phyloP scores from a whole-genome alignment of 2,797 vertebrate species.

The Pteropus rufus region DNA sequence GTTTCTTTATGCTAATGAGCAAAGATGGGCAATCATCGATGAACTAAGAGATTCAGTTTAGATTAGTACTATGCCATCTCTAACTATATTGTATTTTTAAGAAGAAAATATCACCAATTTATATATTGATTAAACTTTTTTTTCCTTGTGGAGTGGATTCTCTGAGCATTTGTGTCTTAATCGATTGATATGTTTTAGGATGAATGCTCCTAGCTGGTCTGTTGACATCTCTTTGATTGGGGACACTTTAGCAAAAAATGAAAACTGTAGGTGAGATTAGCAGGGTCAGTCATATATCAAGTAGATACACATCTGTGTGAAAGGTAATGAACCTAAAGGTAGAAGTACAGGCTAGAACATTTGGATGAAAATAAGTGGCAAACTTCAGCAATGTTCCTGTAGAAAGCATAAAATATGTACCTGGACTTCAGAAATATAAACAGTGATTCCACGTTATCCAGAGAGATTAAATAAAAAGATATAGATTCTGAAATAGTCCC shows the following conservation, averaged over 20 bases:
- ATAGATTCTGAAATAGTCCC: neutral
- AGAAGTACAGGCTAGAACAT: neutral
- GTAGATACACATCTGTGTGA: neutral
- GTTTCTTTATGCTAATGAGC: constrained; percentile 30
- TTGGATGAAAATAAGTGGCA: neutral
- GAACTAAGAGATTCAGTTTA: neutral
- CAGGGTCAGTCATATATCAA: constrained; percentile 3
- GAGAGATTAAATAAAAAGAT: neutral
- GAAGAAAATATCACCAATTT: neutral
- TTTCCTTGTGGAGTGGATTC: neutral
- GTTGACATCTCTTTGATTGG: neutral
- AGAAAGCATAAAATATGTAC: neutral
- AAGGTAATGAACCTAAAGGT: constrained; percentile 31
- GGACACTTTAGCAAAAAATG: neutral
- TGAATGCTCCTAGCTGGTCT: neutral
- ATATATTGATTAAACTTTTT: neutral
- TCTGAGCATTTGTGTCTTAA: neutral
- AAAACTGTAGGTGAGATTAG: neutral
- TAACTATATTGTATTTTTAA: neutral
- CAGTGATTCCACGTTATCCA: neutral
- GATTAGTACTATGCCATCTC: neutral
- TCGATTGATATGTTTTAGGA: neutral
- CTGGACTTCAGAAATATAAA: neutral
- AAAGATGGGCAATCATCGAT: neutral
- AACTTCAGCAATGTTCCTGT: neutral